Evolutionary conservation across 1,140 invertebrate genomes (phyloP).

Genomic region (Monochamus saltuarius): DNA sequence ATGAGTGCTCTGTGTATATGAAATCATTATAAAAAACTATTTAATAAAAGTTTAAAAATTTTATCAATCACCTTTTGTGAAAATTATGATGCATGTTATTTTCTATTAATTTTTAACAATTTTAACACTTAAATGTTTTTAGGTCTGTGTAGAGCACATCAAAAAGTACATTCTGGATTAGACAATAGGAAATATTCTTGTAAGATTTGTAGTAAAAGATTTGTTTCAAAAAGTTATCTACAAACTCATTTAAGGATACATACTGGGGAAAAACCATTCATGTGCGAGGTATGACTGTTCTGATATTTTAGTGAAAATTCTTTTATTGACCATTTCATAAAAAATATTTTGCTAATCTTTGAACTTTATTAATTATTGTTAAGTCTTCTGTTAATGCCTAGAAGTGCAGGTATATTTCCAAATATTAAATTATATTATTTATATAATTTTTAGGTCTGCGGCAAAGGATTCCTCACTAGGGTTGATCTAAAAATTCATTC

Average conservation of each 20-base stretch:
- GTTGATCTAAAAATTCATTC: conserved; percentile 63
- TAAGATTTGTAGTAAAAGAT: conserved; percentile 72
- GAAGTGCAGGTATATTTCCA: no score
- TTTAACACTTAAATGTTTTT: conserved; percentile 6
- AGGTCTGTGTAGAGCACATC: conserved; percentile 49
- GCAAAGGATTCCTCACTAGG: conserved; percentile 63
- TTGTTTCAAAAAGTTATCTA: conserved; percentile 70
- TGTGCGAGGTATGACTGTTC: conserved; percentile 67
- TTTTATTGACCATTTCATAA: no score
- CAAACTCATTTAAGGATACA: conserved; percentile 67
- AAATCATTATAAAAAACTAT: no score
- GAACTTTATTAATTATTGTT: no score
- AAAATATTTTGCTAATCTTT: no score
- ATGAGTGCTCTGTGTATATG: no score
- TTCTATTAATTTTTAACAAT: neutral
- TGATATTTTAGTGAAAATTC: no score
- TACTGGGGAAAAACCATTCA: conserved; percentile 65
- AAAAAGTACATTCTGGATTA: conserved; percentile 54
- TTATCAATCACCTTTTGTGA: no score
- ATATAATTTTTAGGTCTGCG: conserved; percentile 56
- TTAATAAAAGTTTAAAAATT: no score
- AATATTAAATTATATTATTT: conserved; percentile 3
- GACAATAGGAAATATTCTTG: conserved; percentile 77
- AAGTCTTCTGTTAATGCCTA: no score
- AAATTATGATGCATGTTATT: no score